Base-by-base conservation (phyloP, 2,113 vertebrate genomes). In the Cariama cristata region DNA sequence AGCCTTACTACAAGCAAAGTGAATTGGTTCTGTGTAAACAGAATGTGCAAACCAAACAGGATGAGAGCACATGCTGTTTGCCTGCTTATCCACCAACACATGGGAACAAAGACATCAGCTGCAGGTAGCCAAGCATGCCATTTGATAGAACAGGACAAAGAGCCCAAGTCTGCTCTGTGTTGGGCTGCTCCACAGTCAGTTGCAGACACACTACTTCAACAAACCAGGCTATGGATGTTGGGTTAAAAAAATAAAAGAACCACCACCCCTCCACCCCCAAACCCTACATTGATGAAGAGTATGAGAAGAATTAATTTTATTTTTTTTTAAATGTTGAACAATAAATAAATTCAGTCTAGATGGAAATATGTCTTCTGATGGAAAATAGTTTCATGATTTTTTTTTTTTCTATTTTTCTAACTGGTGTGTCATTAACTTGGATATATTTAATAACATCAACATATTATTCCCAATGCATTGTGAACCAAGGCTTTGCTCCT, bases 81-180 rank as follows among this genome's bases (percentile, higher is more conserved):
- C 26, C 33, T 5, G 33, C 6, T 42, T 63, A 52, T 33, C 33
- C 53, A 47, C 19, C 2, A 5, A 20, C 35, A 68, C 0, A 0
- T 58, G 15, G 35, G 33, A 67, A 35, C 27, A 62, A 45, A 35
- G 28, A 53, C 2, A 4, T 8, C n/a, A 87, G 59, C 10, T 63
- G 30, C n/a, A 63, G 10, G 23, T 38, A 69, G 23, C 11, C 3
- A 4, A 28, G 30, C 12, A 23, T 49, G n/a, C 17, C 50, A 15
- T 27, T n/a, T 69, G 33, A 68, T 15, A 42, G 15, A 26, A 52
- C 12, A 44, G 32, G 44, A 40, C 8, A 75, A 88, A 92, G 5
- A 71, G 2, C 27, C 32, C 44, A 79, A 23, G 83, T 59, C 44
- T 68, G 13, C 35, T 82, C 14, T 45, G 38, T 35, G 20, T 22